phyloP scores from a whole-genome alignment of 2,888 invertebrate species.

The Leptinotarsa haldemani region DNA sequence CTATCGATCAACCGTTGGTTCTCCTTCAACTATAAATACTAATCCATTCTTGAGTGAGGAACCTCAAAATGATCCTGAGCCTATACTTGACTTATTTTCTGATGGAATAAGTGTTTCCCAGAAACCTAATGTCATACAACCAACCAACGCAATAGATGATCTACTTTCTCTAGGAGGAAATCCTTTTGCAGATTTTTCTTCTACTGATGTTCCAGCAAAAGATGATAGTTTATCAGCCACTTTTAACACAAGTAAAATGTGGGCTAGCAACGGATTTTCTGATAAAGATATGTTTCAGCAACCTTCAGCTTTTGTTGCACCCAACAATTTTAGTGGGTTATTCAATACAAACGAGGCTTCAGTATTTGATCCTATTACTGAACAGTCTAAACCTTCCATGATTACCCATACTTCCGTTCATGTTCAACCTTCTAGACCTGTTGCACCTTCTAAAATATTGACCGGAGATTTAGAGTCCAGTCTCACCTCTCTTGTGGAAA shows the following conservation, averaged over 20 bases:
- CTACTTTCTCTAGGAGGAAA: slow-evolving; percentile 77
- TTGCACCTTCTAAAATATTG: slow-evolving; percentile 72
- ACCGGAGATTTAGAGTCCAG: slow-evolving; percentile 95
- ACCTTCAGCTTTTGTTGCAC: slow-evolving; percentile 48
- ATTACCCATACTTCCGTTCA: slow-evolving; percentile 56
- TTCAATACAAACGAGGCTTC: slow-evolving; percentile 67
- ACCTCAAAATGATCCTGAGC: slow-evolving; percentile 60
- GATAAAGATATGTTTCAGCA: slow-evolving; percentile 43
- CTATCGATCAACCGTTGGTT: slow-evolving; percentile 90
- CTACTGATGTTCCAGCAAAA: slow-evolving; percentile 49
- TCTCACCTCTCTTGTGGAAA: slow-evolving; percentile 92
- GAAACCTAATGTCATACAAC: slow-evolving; percentile 43
- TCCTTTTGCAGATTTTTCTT: slow-evolving; percentile 86
- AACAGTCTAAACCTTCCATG: slow-evolving; percentile 50
- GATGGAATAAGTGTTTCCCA: slow-evolving; percentile 63
- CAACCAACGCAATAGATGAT: slow-evolving; percentile 81
- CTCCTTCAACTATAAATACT: slow-evolving; percentile 78
- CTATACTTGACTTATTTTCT: slow-evolving; percentile 87
- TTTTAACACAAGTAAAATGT: slow-evolving; percentile 55
- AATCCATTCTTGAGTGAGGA: slow-evolving; percentile 84
- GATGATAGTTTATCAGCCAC: slow-evolving; percentile 57
- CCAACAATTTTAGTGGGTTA: slow-evolving; percentile 66
- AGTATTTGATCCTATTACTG: slow-evolving; percentile 71
- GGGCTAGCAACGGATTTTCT: slow-evolving; percentile 60
- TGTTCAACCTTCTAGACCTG: slow-evolving; percentile 54